These are phyloP conservation scores for Chrysogorgia sp. DNA, from an alignment of 92 coral and sea anemone genomes.

Conservation along the genomic window DNA sequence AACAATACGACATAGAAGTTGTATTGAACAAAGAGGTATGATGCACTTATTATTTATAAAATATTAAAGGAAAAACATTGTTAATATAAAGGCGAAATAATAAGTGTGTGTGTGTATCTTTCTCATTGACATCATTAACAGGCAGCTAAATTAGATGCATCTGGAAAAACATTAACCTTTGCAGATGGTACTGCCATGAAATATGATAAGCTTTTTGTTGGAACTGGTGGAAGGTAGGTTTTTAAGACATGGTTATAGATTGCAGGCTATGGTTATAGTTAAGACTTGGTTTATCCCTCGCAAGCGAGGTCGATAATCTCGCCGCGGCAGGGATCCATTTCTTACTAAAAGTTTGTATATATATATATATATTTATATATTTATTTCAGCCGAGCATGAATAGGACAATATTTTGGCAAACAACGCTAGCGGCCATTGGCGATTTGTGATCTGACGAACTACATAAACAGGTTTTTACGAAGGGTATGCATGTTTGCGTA, in stretches of 20 bases:
- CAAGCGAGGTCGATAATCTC: too few species aligned
- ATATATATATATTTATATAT: too few species aligned
- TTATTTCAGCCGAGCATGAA: too few species aligned
- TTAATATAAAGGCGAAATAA: not conserved
- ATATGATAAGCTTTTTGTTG: conserved; percentile 79
- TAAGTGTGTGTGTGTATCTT: not conserved
- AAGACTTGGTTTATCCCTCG: too few species aligned
- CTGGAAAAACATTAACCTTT: conserved; percentile 69
- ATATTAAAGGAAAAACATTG: not conserved
- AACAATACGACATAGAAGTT: conserved; percentile 77
- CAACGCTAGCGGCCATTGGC: too few species aligned
- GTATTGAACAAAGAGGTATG: conserved; percentile 70
- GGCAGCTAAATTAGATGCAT: conserved; percentile 73
- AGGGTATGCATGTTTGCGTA: too few species aligned
- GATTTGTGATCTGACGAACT: too few species aligned
- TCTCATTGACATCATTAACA: conserved; percentile 7
- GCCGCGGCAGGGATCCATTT: too few species aligned
- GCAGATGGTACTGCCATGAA: conserved; percentile 69
- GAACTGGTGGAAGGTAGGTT: conserved; percentile 93
- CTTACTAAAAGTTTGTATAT: too few species aligned
- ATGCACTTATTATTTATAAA: not conserved
- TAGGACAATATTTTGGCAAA: too few species aligned
- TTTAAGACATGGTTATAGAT: not conserved
- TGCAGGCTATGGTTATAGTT: too few species aligned
- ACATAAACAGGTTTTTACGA: too few species aligned